phyloP scores from a whole-genome alignment of 2,113 vertebrate species.

The Megalops atlanticus region DNA sequence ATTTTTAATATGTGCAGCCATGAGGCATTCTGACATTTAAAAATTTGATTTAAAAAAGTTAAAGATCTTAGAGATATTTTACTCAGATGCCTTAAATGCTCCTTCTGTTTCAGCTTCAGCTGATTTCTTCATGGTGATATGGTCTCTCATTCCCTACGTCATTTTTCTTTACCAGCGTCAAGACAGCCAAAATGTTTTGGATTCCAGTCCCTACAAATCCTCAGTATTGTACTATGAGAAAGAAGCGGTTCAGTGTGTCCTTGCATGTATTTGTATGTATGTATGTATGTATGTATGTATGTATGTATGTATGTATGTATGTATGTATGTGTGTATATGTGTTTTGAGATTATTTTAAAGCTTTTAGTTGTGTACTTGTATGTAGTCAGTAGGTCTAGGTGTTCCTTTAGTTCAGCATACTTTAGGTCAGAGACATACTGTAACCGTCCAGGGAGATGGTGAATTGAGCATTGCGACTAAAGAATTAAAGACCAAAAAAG shows the following conservation, averaged over 20 bases:
- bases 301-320: too few relatives aligned
- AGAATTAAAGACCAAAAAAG: constrained; percentile 42
- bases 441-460: constrained; percentile 3
- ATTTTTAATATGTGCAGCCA: background rate
- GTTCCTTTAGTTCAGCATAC: background rate
- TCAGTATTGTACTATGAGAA: background rate
- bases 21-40: background rate
- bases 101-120: background rate
- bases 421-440: constrained; percentile 25
- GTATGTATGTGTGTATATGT: background rate
- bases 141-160: background rate
- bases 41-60: background rate
- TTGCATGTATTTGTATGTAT: too few relatives aligned
- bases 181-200: background rate
- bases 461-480: background rate
- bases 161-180: background rate
- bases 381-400: background rate
- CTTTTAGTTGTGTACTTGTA: background rate
- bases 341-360: constrained; percentile 16
- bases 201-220: background rate
- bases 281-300: too few relatives aligned
- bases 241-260: background rate
- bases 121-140: background rate
- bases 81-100: background rate
- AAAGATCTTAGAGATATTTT: background rate